Conservation (phyloP, 2,113 vertebrate species). For the Gnathonemus echidnorhynchus region DNA sequence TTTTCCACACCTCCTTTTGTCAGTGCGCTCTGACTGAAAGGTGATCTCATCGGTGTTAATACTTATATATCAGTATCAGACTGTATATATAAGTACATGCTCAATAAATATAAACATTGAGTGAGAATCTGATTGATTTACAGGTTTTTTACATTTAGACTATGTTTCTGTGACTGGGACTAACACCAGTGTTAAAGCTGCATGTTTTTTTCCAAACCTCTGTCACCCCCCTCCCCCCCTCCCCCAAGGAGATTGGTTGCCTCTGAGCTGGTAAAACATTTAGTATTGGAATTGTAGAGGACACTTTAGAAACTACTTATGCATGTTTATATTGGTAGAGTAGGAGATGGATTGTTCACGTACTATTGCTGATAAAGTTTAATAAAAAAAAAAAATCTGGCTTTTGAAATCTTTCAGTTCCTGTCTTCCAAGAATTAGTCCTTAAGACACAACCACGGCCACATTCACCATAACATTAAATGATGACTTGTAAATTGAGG, state of each 20-base stretch:
- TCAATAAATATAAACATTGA: conserved; percentile 28
- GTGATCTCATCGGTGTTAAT: conserved; percentile 30
- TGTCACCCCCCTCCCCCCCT: not conserved
- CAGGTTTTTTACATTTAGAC: conserved; percentile 15
- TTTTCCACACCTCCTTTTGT: conserved; percentile 16
- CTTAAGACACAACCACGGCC: not conserved
- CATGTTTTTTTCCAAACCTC: conserved; percentile 28
- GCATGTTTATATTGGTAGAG: conserved; percentile 86
- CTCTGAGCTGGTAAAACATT: conserved; percentile 46
- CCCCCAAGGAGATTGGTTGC: conserved; percentile 35
- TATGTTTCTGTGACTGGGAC: conserved; percentile 4
- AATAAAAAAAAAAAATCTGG: conserved; percentile 13
- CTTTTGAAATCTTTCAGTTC: not conserved
- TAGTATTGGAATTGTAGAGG: conserved; percentile 62
- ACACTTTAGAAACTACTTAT: conserved; percentile 76
- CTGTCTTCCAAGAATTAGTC: not conserved
- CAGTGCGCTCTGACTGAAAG: conserved; percentile 20
- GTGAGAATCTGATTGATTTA: not conserved
- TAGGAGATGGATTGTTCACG: conserved; percentile 81
- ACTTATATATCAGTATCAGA: too few species aligned
- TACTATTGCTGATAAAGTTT: conserved; percentile 64
- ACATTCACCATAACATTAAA: not conserved
- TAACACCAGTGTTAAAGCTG: conserved; percentile 6
- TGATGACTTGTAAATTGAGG: not conserved
- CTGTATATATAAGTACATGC: conserved; percentile 29